phyloP scores from a whole-genome alignment of 2,113 vertebrate species.

The Toxotes chatareus region DNA sequence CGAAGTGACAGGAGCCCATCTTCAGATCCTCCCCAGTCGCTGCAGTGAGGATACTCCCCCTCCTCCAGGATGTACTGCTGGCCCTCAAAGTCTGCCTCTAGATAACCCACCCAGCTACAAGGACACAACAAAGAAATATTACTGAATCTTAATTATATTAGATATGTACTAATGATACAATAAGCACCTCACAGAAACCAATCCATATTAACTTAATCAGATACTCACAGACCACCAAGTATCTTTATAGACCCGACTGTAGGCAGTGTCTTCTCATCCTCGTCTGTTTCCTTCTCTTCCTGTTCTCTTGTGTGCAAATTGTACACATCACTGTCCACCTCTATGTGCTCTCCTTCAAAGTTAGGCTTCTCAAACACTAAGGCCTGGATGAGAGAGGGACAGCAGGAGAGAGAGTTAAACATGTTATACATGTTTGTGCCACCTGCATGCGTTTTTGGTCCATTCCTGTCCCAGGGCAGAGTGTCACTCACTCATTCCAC shows the following conservation, averaged over 20 bases:
- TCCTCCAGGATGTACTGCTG: conserved; percentile 96
- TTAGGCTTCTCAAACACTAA: conserved; percentile 92
- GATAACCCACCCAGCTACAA: conserved; percentile 94
- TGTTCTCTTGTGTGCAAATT: conserved; percentile 64
- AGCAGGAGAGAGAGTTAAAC: neutral
- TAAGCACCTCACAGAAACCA: neutral
- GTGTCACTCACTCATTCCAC: conserved; percentile 17
- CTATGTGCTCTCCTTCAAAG: conserved; percentile 89
- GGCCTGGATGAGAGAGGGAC: conserved; percentile 77
- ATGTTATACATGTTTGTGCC: neutral
- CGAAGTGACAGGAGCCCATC: conserved; percentile 88
- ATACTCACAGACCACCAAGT: conserved; percentile 92
- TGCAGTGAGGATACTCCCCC: conserved; percentile 90
- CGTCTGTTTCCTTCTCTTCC: conserved; percentile 2
- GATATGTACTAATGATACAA: neutral
- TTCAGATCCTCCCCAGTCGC: conserved; percentile 90
- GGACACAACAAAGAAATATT: neutral
- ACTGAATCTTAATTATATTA: neutral
- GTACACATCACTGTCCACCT: conserved; percentile 86
- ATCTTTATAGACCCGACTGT: conserved; percentile 93
- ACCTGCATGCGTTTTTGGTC: conserved; percentile 2
- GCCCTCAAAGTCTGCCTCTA: conserved; percentile 90
- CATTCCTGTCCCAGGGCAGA: neutral
- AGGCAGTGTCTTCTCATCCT: conserved; percentile 62
- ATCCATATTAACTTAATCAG: neutral